phyloP scores from a whole-genome alignment of 1,140 invertebrate species.

The Orchestia grillus region DNA sequence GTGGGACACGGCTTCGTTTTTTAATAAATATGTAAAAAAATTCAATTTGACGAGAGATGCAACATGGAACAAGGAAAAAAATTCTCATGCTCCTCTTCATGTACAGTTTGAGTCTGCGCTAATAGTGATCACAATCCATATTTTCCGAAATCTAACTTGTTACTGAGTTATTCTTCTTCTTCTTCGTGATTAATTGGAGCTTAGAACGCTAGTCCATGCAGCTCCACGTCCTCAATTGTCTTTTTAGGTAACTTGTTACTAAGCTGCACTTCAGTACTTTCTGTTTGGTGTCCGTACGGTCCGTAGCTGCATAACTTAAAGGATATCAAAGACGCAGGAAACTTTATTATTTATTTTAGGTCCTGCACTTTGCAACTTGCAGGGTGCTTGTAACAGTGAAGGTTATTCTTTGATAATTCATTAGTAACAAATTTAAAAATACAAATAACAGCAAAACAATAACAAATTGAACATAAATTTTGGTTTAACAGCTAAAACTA shows the following conservation, averaged over 20 bases:
- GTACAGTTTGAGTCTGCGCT: no score
- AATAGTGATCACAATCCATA: neutral
- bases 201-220: no score
- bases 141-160: neutral
- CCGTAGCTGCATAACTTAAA: neutral
- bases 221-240: no score
- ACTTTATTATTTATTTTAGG: neutral
- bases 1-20: neutral
- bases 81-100: neutral
- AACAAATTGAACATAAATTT: neutral
- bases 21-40: neutral
- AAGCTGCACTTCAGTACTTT: no score
- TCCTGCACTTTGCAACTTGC: neutral
- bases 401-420: neutral
- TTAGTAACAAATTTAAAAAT: neutral
- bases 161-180: no score
- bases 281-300: neutral
- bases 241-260: no score
- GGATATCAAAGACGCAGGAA: neutral
- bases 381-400: neutral
- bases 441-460: neutral
- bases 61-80: neutral
- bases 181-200: no score
- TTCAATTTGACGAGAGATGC: neutral
- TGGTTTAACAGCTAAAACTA: neutral